Conservation (phyloP, 2,797 vertebrate species). For the Rhyacichthys aspro region DNA sequence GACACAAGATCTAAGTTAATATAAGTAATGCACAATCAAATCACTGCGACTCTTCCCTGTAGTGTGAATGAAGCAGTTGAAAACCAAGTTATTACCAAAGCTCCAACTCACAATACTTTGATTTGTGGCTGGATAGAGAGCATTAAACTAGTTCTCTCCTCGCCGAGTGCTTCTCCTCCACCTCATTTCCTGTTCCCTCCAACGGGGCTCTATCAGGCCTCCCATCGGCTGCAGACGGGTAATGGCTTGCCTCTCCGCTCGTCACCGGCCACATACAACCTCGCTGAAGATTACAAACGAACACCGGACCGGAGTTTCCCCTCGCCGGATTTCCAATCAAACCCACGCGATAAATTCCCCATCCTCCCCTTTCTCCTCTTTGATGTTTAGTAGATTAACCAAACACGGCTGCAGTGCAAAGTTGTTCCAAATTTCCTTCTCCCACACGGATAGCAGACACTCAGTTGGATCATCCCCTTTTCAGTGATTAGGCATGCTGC, state of each 20-base stretch:
- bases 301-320: conserved; percentile 53
- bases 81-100: conserved; percentile 54
- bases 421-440: conserved; percentile 67
- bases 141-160: conserved; percentile 20
- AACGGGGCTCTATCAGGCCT: conserved; percentile 51
- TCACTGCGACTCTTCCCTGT: too few relatives aligned
- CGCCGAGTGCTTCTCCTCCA: conserved; percentile 21
- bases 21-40: too few relatives aligned
- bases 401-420: conserved; percentile 57
- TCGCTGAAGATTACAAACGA: conserved; percentile 67
- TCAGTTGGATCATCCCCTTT: conserved; percentile 65
- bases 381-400: conserved; percentile 72
- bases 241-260: conserved; percentile 53
- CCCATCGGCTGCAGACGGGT: conserved; percentile 59
- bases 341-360: conserved; percentile 54
- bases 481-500: conserved; percentile 66
- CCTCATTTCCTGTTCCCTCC: conserved; percentile 56
- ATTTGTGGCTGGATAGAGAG: conserved; percentile 38
- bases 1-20: too few relatives aligned
- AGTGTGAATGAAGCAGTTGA: conserved; percentile 2
- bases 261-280: conserved; percentile 58
- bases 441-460: conserved; percentile 52
- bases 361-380: conserved; percentile 49
- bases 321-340: conserved; percentile 67
- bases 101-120: conserved; percentile 34